phyloP scores from a whole-genome alignment of 1,140 invertebrate species.

The Drosophila tsacasi region DNA sequence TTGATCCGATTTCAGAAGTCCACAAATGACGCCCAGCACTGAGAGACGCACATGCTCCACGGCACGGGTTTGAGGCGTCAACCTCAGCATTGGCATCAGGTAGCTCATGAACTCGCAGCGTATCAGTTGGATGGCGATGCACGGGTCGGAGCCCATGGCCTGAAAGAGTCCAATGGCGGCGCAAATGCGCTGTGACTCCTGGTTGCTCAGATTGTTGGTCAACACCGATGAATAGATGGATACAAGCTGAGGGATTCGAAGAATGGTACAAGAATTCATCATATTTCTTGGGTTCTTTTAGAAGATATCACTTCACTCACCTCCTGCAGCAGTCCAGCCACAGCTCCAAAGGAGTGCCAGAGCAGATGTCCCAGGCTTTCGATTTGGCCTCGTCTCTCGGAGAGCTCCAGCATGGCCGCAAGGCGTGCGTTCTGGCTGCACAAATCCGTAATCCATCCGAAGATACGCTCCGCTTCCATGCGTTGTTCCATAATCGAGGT shows the following conservation, averaged over 20 bases:
- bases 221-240: constrained; percentile 25
- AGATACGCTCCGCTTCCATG: constrained; percentile 23
- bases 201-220: constrained; percentile 12
- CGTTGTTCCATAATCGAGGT: constrained; percentile 12
- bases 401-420: constrained; percentile 46
- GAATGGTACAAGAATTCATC: too few species aligned
- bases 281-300: background rate
- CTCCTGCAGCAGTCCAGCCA: constrained; percentile 45
- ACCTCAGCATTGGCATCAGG: constrained; percentile 39
- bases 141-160: constrained; percentile 35
- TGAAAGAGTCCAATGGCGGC: constrained; percentile 47
- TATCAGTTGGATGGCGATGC: constrained; percentile 22
- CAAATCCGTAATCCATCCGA: constrained; percentile 38
- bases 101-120: constrained; percentile 39
- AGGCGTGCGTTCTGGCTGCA: constrained; percentile 28
- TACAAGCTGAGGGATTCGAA: constrained; percentile 1
- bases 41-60: constrained; percentile 48
- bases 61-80: constrained; percentile 28
- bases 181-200: constrained; percentile 46
- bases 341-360: constrained; percentile 50
- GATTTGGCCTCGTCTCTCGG: constrained; percentile 28
- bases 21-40: constrained; percentile 38
- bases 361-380: constrained; percentile 33
- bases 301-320: background rate
- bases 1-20: constrained; percentile 27